These are phyloP conservation scores for Spilarctia lutea DNA, from an alignment of 2,888 invertebrate species.

Conservation along the genomic window DNA sequence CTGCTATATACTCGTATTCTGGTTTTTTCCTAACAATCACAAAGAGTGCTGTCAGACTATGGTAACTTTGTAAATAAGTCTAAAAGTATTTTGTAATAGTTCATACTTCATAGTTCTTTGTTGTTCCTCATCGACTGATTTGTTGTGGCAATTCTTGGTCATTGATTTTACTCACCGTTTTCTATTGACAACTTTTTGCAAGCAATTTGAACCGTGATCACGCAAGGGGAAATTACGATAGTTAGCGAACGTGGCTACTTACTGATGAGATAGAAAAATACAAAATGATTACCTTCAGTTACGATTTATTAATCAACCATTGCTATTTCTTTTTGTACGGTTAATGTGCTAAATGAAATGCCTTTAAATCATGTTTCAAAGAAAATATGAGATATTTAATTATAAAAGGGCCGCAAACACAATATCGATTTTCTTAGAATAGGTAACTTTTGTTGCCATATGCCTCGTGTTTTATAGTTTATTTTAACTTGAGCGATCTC, in stretches of 20 bases:
- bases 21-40: not conserved
- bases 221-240: conserved; percentile 60
- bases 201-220: conserved; percentile 60
- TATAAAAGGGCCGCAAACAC: no score
- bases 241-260: conserved; percentile 43
- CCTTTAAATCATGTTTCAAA: not conserved
- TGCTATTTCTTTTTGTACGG: not conserved
- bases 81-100: not conserved
- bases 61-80: not conserved
- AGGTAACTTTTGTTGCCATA: not conserved
- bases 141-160: not conserved
- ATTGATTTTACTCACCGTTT: conserved; percentile 45
- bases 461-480: not conserved
- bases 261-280: conserved; percentile 44
- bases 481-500: not conserved
- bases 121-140: not conserved
- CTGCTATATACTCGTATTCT: not conserved
- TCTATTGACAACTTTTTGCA: conserved; percentile 59
- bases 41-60: conserved; percentile 1
- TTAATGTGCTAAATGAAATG: not conserved
- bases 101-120: not conserved
- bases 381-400: no score
- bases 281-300: not conserved
- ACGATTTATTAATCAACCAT: not conserved
- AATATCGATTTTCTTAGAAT: not conserved